Percentiles rank a stretch among this genome's conserved stretches.
These are phyloP conservation scores for Noturus placidus DNA, from an alignment of 2,113 vertebrate genomes.

Conservation along the genomic window DNA sequence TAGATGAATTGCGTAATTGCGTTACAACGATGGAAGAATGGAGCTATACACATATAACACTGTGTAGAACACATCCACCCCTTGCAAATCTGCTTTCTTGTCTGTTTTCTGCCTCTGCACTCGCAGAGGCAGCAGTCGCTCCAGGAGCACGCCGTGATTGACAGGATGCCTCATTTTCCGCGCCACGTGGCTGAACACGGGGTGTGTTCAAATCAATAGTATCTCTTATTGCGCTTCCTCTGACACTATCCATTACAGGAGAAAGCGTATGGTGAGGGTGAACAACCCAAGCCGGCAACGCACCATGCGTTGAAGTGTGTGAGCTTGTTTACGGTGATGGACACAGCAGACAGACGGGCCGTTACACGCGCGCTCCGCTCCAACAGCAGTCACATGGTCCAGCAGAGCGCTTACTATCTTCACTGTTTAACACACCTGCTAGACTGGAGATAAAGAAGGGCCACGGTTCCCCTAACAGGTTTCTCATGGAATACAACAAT, in stretches of 20 bases:
- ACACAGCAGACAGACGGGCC: neutral
- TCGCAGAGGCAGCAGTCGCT: neutral
- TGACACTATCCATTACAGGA: neutral
- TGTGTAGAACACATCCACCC: neutral
- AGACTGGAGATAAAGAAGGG: neutral
- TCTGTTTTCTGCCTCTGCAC: neutral
- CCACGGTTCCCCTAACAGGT: neutral
- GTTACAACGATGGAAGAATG: neutral
- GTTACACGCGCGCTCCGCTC: neutral
- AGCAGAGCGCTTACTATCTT: neutral
- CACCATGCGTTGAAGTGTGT: too few species aligned
- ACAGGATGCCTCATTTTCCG: neutral
- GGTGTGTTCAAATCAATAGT: neutral
- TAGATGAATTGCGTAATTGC: neutral
- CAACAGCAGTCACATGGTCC: neutral
- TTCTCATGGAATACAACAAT: neutral
- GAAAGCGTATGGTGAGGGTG: neutral
- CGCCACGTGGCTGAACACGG: neutral
- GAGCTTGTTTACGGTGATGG: constrained; percentile 16
- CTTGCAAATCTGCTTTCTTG: constrained; percentile 18
- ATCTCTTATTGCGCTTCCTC: neutral
- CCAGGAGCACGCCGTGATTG: neutral
- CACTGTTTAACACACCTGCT: neutral
- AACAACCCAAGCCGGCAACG: neutral
- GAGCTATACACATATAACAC: neutral